Percentiles rank a stretch among this genome's conserved stretches.
Conservation (phyloP, 2,113 vertebrate genomes). For the Catharus fuscescens region DNA sequence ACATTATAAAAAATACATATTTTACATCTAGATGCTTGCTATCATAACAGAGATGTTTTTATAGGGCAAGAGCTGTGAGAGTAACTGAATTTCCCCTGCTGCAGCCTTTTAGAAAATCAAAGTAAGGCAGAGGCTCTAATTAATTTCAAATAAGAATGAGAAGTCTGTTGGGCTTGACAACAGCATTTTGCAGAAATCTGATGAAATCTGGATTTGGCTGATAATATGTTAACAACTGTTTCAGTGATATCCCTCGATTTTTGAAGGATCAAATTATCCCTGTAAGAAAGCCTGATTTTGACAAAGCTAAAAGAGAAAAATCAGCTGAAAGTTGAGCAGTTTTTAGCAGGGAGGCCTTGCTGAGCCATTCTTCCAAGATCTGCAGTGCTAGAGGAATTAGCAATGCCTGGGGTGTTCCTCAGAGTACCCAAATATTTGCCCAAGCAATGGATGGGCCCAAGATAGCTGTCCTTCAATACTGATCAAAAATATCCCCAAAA, state of each 20-base stretch:
- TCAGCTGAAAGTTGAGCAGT: neutral
- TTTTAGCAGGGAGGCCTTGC: neutral
- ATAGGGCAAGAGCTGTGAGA: neutral
- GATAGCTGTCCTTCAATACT: neutral
- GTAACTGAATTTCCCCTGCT: neutral
- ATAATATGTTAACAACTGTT: conserved; percentile 13
- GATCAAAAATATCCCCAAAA: neutral
- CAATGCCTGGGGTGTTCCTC: neutral
- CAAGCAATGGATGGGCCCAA: neutral
- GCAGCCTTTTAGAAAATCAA: neutral
- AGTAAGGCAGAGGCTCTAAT: conserved; percentile 33
- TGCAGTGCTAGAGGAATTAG: neutral
- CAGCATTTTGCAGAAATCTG: neutral
- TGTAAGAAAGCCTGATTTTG: neutral
- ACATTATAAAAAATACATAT: neutral
- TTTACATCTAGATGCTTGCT: neutral
- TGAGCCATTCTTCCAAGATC: neutral
- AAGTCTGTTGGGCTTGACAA: conserved; percentile 21
- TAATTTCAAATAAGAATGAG: conserved; percentile 31
- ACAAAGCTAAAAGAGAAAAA: neutral
- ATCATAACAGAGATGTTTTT: neutral
- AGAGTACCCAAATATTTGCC: neutral
- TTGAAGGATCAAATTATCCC: conserved; percentile 8
- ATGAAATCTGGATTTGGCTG: neutral
- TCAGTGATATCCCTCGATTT: neutral